Conservation (phyloP, 2,797 vertebrate species). For the Sebastes kiyomatsui region DNA sequence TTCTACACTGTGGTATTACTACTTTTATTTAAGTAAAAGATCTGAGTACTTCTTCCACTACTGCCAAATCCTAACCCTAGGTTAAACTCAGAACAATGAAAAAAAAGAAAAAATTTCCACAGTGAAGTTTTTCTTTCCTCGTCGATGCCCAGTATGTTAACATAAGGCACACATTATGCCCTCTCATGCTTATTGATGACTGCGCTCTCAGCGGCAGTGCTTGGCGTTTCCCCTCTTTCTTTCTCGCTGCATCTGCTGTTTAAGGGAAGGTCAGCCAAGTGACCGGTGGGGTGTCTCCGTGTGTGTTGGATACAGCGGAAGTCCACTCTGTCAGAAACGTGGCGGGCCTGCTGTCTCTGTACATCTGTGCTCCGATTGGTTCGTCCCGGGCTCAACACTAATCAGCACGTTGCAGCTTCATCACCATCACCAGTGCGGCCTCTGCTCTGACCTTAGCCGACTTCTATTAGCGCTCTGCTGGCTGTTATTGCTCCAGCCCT, state of each 20-base stretch:
- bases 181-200: constrained; percentile 56
- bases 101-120: not conserved
- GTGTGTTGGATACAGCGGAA: constrained; percentile 70
- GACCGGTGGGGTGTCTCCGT: constrained; percentile 63
- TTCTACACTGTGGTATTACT: no score
- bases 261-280: constrained; percentile 85
- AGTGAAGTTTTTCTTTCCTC: not conserved
- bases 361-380: constrained; percentile 72
- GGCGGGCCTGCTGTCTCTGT: constrained; percentile 69
- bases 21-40: no score
- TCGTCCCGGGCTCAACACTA: constrained; percentile 46
- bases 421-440: constrained; percentile 36
- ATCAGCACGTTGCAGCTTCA: constrained; percentile 68
- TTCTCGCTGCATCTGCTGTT: constrained; percentile 85
- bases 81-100: not conserved
- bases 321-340: constrained; percentile 62
- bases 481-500: constrained; percentile 28
- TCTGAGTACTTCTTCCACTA: no score
- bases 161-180: constrained; percentile 17
- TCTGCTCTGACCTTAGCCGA: constrained; percentile 57
- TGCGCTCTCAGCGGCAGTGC: constrained; percentile 67
- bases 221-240: constrained; percentile 70
- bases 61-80: not conserved
- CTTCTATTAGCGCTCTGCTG: constrained; percentile 51
- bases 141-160: not conserved